A percentile compares a stretch with the other conserved stretches of the same genome.
Evolutionary conservation across 2,797 vertebrate species (phyloP).

Genomic region (Eidolon dupreanum): DNA sequence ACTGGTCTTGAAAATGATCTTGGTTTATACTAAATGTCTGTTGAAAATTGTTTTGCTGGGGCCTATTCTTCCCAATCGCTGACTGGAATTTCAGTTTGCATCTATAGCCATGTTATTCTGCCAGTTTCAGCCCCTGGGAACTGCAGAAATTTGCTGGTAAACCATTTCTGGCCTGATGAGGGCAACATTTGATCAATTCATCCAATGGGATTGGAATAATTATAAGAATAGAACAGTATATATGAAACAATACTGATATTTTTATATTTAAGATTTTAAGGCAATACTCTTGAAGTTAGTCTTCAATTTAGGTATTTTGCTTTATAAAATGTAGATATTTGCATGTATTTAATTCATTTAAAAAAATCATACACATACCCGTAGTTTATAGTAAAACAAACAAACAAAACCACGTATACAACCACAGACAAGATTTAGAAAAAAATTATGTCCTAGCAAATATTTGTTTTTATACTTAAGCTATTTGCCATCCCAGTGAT

Average conservation of each 20-base stretch:
- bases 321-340: constrained; percentile 1
- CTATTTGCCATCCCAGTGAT: neutral
- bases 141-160: neutral
- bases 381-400: neutral
- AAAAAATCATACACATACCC: neutral
- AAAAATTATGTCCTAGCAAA: neutral
- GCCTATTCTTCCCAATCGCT: neutral
- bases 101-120: neutral
- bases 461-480: neutral
- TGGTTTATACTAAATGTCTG: neutral
- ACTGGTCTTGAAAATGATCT: neutral
- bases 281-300: neutral
- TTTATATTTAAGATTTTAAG: constrained; percentile 16
- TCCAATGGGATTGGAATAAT: neutral
- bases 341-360: neutral
- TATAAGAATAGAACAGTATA: neutral
- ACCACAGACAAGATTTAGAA: neutral
- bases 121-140: neutral
- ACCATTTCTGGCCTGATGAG: constrained; percentile 55
- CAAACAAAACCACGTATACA: neutral
- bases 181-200: constrained; percentile 62
- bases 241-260: neutral
- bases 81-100: neutral
- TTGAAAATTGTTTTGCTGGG: neutral
- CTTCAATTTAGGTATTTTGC: constrained; percentile 9